Percentiles rank a stretch among this genome's conserved stretches.
phyloP scores from a whole-genome alignment of 2,113 vertebrate species.

The Megaceryle maxima region DNA sequence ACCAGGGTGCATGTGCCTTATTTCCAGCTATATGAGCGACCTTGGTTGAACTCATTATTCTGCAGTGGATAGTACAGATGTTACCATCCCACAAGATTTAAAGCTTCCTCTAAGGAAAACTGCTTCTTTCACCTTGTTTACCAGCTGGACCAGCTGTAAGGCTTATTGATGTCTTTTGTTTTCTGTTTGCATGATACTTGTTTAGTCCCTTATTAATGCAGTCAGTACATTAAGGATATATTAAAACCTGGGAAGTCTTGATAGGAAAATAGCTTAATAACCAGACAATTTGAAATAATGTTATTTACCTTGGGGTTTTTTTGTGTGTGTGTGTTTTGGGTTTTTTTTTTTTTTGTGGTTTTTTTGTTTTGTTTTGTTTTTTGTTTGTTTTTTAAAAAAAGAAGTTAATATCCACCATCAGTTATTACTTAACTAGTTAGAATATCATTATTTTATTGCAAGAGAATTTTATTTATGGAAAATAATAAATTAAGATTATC shows the following conservation, averaged over 20 bases:
- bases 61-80: conserved; percentile 23
- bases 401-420: background rate
- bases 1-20: background rate
- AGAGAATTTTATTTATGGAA: background rate
- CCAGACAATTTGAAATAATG: background rate
- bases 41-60: conserved; percentile 60
- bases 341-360: background rate
- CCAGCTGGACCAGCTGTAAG: background rate
- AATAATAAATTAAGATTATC: background rate
- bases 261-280: background rate
- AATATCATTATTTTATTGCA: background rate
- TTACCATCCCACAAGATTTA: background rate
- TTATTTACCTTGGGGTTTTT: background rate
- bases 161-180: conserved; percentile 58
- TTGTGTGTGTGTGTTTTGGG: too few species aligned
- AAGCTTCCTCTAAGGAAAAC: conserved; percentile 17
- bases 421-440: background rate
- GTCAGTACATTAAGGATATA: background rate
- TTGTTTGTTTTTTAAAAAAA: too few species aligned
- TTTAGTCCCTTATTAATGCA: conserved; percentile 10
- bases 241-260: background rate
- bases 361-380: background rate
- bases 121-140: conserved; percentile 30
- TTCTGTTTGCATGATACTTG: background rate
- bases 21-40: conserved; percentile 18